Conservation (phyloP, 1,140 invertebrate genomes). For the Scaptomyza pallida region DNA sequence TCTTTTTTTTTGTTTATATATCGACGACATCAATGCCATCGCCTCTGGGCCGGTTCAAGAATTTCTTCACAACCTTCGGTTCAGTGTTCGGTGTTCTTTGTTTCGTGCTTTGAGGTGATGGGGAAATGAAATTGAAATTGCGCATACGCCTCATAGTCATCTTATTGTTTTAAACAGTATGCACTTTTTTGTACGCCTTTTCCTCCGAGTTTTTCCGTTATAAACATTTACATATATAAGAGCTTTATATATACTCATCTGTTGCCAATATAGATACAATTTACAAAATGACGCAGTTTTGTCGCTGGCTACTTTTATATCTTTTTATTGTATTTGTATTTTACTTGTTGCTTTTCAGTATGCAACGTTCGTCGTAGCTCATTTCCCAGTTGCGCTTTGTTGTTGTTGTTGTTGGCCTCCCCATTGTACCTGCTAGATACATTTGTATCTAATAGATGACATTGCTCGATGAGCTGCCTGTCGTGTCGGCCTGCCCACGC, state of each 20-base stretch:
- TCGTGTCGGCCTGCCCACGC: constrained; percentile 33
- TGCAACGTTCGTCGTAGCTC: constrained; percentile 49
- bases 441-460: constrained; percentile 45
- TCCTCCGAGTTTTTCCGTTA: constrained; percentile 26
- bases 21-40: constrained; percentile 24
- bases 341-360: constrained; percentile 72
- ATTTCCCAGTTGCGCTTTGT: constrained; percentile 20
- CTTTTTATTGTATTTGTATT: constrained; percentile 24
- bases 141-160: constrained; percentile 61
- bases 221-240: constrained; percentile 15
- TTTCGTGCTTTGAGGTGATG: not conserved
- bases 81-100: constrained; percentile 2
- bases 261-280: constrained; percentile 41
- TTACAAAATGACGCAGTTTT: constrained; percentile 74
- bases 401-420: constrained; percentile 34
- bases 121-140: constrained; percentile 71
- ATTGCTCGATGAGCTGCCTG: constrained; percentile 27
- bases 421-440: constrained; percentile 58
- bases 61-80: constrained; percentile 44
- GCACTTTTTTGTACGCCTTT: constrained; percentile 64
- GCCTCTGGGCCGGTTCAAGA: constrained; percentile 66
- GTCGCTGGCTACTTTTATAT: constrained; percentile 36
- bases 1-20: not conserved
- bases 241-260: constrained; percentile 22
- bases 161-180: constrained; percentile 50